phyloP scores from a whole-genome alignment of 2,797 vertebrate genomes.

The Rousettus madagascariensis region DNA sequence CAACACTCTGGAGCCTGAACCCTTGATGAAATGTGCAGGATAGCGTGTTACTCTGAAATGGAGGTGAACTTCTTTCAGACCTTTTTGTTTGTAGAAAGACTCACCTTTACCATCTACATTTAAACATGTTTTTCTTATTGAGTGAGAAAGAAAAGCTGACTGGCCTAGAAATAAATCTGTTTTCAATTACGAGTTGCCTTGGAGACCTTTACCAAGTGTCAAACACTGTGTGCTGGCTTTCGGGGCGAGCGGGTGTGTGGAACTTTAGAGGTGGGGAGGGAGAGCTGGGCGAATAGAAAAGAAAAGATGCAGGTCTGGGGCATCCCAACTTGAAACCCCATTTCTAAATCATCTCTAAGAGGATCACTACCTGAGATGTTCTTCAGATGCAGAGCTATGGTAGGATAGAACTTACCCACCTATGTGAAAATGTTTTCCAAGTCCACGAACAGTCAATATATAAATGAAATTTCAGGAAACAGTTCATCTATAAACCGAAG shows the following conservation, averaged over 20 bases:
- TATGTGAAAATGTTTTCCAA: not conserved
- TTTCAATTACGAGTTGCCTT: not conserved
- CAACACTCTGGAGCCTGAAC: not conserved
- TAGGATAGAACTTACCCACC: not conserved
- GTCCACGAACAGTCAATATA: not conserved
- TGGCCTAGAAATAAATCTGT: not conserved
- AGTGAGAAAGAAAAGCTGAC: not conserved
- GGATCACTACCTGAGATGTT: not conserved
- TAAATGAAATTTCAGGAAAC: slow-evolving; percentile 10
- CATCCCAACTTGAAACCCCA: not conserved
- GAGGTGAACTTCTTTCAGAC: not conserved
- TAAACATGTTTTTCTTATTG: not conserved
- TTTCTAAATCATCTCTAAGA: not conserved
- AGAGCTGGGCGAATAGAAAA: not conserved
- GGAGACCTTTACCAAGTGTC: not conserved
- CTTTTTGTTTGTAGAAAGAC: not conserved
- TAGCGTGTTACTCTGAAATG: not conserved
- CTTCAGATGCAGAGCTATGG: not conserved
- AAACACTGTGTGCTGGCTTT: not conserved
- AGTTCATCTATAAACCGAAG: not conserved
- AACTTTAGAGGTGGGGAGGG: not conserved
- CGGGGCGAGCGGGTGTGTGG: not conserved
- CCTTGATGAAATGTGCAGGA: not conserved
- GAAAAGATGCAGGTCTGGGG: not conserved
- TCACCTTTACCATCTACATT: not conserved